phyloP scores from a whole-genome alignment of 2,888 invertebrate species.

The Zaprionus bogoriensis region DNA sequence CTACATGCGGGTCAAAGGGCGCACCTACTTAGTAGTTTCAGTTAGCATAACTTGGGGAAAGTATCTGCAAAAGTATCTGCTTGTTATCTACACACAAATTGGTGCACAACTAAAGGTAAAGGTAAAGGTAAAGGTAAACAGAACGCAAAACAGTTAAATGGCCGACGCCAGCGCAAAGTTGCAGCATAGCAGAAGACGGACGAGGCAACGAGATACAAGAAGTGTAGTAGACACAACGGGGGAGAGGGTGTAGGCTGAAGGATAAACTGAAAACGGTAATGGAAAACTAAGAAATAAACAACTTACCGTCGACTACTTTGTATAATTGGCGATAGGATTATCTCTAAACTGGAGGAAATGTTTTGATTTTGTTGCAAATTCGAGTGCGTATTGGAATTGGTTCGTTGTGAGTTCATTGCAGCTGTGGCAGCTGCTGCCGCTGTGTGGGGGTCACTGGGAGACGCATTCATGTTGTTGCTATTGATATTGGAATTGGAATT shows the following conservation, averaged over 20 bases:
- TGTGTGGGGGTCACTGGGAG: conserved; percentile 55
- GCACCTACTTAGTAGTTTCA: conserved; percentile 40
- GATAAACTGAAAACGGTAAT: conserved; percentile 5
- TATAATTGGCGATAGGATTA: conserved; percentile 84
- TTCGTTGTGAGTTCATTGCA: conserved; percentile 51
- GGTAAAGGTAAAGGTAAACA: conserved; percentile 1
- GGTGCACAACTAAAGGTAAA: conserved; percentile 2
- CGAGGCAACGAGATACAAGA: background rate
- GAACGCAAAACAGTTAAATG: background rate
- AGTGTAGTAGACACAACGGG: background rate
- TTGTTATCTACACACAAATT: conserved; percentile 44
- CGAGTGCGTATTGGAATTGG: conserved; percentile 67
- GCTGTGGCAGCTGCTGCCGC: conserved; percentile 40
- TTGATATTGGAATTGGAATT: conserved; percentile 39
- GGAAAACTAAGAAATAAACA: conserved; percentile 75
- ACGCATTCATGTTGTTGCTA: conserved; percentile 50
- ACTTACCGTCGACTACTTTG: conserved; percentile 84
- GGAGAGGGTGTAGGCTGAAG: background rate
- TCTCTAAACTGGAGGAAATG: conserved; percentile 84
- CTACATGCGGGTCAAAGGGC: conserved; percentile 32
- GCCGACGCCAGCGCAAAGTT: background rate
- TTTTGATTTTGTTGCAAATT: conserved; percentile 81
- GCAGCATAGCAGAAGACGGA: background rate
- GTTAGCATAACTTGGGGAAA: conserved; percentile 1
- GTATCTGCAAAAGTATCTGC: conserved; percentile 25